Conservation (phyloP, 1,140 invertebrate genomes). For the Anoplolepis gracilipes region DNA sequence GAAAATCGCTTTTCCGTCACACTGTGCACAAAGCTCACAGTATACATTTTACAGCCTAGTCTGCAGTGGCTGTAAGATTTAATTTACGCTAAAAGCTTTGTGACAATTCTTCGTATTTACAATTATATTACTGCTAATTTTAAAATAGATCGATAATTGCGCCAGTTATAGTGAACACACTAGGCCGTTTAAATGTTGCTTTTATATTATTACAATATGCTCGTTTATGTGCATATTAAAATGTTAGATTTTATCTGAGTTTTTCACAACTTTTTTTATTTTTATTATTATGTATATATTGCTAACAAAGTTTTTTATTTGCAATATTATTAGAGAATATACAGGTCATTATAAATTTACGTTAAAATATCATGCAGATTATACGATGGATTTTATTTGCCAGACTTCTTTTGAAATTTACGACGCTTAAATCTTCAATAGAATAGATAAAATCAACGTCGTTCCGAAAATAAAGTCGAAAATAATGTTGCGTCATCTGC, state of each 20-base stretch:
- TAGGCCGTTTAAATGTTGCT: background rate
- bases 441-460: constrained; percentile 25
- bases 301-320: background rate
- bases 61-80: background rate
- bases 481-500: constrained; percentile 5
- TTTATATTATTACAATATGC: background rate
- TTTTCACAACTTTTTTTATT: background rate
- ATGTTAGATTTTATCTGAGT: background rate
- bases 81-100: background rate
- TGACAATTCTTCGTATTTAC: background rate
- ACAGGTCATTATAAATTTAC: background rate
- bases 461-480: constrained; percentile 9
- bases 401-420: background rate
- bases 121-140: background rate
- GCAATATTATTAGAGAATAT: background rate
- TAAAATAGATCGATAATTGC: constrained; percentile 17
- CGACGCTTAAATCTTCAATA: background rate
- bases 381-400: background rate
- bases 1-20: background rate
- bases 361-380: background rate
- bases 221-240: background rate
- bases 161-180: background rate
- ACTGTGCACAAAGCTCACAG: background rate
- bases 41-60: background rate
- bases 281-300: background rate